Conservation (phyloP, 2,888 invertebrate species). For the Tenthredo scrophulariae region DNA sequence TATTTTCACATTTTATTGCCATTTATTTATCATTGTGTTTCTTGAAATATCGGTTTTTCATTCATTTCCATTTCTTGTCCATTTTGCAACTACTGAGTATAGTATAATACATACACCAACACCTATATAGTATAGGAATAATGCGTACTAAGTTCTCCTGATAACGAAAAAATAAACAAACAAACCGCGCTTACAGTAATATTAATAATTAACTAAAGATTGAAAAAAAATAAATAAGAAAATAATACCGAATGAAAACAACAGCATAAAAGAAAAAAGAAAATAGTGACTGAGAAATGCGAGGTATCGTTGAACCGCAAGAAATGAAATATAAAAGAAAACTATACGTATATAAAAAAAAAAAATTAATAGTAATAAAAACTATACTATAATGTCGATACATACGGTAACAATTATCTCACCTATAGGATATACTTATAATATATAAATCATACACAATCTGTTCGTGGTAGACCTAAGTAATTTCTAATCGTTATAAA, state of each 20-base stretch:
- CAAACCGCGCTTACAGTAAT: not conserved
- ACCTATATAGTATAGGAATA: not conserved
- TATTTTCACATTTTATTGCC: constrained; percentile 34
- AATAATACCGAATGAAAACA: not conserved
- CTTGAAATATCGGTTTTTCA: not conserved
- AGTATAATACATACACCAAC: not conserved
- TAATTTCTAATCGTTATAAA: not conserved
- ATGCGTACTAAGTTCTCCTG: not conserved
- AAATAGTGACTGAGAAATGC: not conserved
- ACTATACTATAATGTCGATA: not conserved
- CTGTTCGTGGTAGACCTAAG: not conserved
- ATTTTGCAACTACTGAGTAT: not conserved
- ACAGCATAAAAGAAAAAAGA: not conserved
- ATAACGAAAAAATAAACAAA: not conserved
- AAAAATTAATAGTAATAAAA: not conserved
- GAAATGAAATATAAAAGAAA: not conserved
- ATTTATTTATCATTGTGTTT: not conserved
- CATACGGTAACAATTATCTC: constrained; percentile 1
- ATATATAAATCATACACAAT: not conserved
- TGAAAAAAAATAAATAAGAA: no score
- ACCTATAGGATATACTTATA: not conserved
- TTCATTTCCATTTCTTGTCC: not conserved
- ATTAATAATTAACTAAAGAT: no score
- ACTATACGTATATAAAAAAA: not conserved
- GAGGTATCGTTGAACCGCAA: not conserved